Percentiles rank a stretch among this genome's conserved stretches.
Conservation (phyloP, 1,140 invertebrate genomes). For the Drosophila lowei region DNA sequence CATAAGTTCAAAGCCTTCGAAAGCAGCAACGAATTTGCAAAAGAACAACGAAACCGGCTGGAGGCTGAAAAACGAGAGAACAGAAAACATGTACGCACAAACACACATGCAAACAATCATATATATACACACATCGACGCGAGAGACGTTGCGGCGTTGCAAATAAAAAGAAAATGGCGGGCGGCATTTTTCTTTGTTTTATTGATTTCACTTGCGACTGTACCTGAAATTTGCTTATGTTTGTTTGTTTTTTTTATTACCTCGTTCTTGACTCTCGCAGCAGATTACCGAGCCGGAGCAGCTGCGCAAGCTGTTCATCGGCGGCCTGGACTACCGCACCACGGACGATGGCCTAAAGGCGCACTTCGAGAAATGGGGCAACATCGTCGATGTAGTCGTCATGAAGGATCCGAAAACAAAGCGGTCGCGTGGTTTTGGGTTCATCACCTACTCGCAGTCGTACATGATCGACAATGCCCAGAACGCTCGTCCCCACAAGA, state of each 20-base stretch:
- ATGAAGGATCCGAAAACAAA: conserved; percentile 99
- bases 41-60: conserved; percentile 21
- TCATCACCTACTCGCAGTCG: conserved; percentile 96
- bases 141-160: conserved; percentile 26
- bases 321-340: conserved; percentile 98
- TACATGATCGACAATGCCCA: conserved; percentile 98
- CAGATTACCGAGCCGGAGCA: conserved; percentile 92
- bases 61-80: neutral
- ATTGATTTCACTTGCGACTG: conserved; percentile 56
- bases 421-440: conserved; percentile 96
- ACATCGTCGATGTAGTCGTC: conserved; percentile 98
- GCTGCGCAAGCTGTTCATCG: conserved; percentile 98
- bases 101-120: conserved; percentile 17
- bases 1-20: conserved; percentile 11
- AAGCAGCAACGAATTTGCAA: conserved; percentile 3
- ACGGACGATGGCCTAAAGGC: conserved; percentile 96
- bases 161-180: conserved; percentile 76
- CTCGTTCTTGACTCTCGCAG: conserved; percentile 16
- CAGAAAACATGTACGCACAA: conserved; percentile 17
- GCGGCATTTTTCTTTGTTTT: conserved; percentile 51
- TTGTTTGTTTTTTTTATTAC: conserved; percentile 20
- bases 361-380: conserved; percentile 98
- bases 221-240: conserved; percentile 20
- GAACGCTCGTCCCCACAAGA: conserved; percentile 89
- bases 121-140: too few species aligned